Conservation (phyloP, 2,113 vertebrate genomes). For the Colinus virginianus region DNA sequence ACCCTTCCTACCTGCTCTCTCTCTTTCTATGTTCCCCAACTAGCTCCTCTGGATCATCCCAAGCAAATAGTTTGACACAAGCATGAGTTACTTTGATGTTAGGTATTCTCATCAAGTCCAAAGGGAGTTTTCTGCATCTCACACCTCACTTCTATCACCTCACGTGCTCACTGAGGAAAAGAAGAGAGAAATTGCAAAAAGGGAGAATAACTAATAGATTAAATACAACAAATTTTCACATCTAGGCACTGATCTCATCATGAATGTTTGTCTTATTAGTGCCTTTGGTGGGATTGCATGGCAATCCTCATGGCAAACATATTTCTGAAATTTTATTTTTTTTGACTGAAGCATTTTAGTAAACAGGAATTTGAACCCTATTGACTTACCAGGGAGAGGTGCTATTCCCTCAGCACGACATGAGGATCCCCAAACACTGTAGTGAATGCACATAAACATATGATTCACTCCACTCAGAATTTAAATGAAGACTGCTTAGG, state of each 20-base stretch:
- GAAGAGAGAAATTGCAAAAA: background rate
- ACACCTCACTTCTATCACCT: background rate
- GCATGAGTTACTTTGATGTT: background rate
- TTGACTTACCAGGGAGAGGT: conserved; percentile 27
- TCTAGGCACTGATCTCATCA: background rate
- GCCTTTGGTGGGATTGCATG: background rate
- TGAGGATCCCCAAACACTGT: background rate
- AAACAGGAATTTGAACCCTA: background rate
- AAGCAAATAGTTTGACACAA: background rate
- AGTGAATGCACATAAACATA: background rate
- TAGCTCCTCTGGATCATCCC: background rate
- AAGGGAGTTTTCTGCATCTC: background rate
- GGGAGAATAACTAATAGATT: background rate
- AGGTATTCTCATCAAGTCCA: background rate
- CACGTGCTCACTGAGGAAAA: background rate
- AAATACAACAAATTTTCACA: conserved; percentile 2
- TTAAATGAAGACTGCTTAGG: conserved; percentile 30
- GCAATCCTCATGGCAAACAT: background rate
- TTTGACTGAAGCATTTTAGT: background rate
- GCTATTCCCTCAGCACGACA: conserved; percentile 1
- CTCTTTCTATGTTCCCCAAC: rapidly evolving
- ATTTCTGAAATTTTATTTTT: background rate
- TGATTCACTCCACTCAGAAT: conserved; percentile 16
- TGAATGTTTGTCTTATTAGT: rapidly evolving
- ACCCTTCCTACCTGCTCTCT: background rate